Conservation (phyloP, 2,113 vertebrate genomes). For the Myiagra hebetior region DNA sequence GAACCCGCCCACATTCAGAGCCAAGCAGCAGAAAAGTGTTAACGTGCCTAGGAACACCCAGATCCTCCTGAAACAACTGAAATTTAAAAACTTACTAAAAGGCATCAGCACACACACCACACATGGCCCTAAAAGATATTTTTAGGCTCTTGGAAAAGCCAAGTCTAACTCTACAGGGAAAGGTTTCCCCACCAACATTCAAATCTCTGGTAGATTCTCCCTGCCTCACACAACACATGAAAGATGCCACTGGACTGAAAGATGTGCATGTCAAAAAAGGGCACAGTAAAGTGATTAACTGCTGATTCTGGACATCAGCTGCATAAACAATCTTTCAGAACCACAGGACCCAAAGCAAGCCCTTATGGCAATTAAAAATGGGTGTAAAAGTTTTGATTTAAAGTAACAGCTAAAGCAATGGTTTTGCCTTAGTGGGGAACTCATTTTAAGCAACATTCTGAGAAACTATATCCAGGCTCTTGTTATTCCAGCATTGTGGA, state of each 20-base stretch:
- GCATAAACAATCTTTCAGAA: background rate
- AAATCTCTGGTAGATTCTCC: background rate
- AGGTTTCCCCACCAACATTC: background rate
- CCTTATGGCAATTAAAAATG: background rate
- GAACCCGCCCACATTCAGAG: background rate
- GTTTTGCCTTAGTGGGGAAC: background rate
- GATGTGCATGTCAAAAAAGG: background rate
- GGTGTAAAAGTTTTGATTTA: background rate
- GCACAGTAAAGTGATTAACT: background rate
- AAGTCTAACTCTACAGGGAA: background rate
- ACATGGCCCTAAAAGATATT: background rate
- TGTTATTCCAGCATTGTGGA: background rate
- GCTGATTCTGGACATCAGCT: background rate
- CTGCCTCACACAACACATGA: background rate
- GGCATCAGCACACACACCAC: background rate
- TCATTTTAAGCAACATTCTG: background rate
- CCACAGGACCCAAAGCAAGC: background rate
- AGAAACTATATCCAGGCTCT: background rate
- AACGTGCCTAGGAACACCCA: background rate
- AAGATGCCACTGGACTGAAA: background rate
- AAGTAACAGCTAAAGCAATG: background rate
- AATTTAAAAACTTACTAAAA: background rate
- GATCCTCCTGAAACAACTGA: background rate
- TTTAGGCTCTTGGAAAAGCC: background rate
- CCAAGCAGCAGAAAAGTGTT: background rate